Evolutionary conservation across 2,113 vertebrate genomes (phyloP), one percentile per base, ranked within the genome.

Genomic region (Paracanthobrama guichenoti): DNA sequence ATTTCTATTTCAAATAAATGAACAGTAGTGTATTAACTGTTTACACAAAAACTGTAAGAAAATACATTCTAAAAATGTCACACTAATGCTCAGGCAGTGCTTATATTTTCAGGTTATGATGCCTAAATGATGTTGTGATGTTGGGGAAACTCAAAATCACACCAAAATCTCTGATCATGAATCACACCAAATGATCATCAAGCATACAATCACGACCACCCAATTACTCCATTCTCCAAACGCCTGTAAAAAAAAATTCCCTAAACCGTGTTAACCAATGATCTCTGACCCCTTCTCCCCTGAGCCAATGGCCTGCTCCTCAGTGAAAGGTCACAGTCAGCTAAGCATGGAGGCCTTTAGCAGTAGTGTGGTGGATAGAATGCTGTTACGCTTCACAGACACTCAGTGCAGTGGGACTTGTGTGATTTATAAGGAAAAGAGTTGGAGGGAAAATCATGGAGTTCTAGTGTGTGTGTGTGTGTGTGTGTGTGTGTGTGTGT

Each of bases 351-450:
- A 74, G 69, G 66, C 67, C 22, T 60, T 72, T n/a, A 66, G 67
- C 60, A 39, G 26, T n/a, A 73, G 13, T 60, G 28, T 28, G n/a
- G 31, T 4, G 14, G n/a, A 67, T 50, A 35, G 64, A 55, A 18
- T 71, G 18, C 28, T 14, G 76, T 88, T 87, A 81, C 42, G 72
- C 71, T 57, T 84, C 77, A 88, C 22, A 44, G 85, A 79, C 16
- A 57, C 44, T 42, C 62, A 55, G 64, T 85, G 59, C 76, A 73
- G 60, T 60, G 24, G 20, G 73, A 82, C n/a, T 16, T 66, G 60
- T 50, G n/a, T 73, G 20, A 80, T 74, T 66, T 24, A 76, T 14
- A 48, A 55, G 50, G 39, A 8, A 44, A 84, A 59, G 10, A 22
- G 14, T 13, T 42, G 20, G 14, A 53, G 74, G 57, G 2, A 22